Percentiles rank a stretch among this genome's conserved stretches.
Evolutionary conservation across 2,888 invertebrate genomes (phyloP).

Genomic region (Netelia inedita): DNA sequence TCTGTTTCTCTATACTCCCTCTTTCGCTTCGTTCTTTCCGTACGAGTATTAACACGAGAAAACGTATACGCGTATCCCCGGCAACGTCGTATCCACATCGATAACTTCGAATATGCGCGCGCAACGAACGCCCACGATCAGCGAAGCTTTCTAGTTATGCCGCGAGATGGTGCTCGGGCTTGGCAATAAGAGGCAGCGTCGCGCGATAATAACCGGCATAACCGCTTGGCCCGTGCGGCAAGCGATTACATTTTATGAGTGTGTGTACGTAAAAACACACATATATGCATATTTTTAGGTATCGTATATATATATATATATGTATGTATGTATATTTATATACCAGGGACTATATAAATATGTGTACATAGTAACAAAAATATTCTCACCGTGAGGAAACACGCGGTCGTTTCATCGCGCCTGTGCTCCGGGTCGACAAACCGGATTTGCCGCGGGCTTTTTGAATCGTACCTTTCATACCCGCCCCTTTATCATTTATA

Average conservation of each 20-base stretch:
- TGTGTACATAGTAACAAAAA: not conserved
- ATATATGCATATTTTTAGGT: not conserved
- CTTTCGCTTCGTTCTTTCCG: conserved; percentile 20
- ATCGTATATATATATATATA: not conserved
- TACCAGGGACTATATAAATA: not conserved
- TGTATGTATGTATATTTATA: not conserved
- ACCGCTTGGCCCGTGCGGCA: not conserved
- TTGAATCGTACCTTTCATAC: conserved; percentile 19
- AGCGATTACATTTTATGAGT: not conserved
- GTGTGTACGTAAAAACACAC: not conserved
- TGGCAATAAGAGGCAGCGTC: conserved; percentile 15
- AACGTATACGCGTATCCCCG: conserved; percentile 17
- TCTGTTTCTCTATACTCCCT: conserved; percentile 38
- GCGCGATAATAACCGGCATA: conserved; percentile 12
- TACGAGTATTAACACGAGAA: not conserved
- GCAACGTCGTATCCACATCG: conserved; percentile 57
- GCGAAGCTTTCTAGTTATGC: conserved; percentile 59
- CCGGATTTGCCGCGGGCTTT: conserved; percentile 60
- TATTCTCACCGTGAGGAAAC: conserved; percentile 14
- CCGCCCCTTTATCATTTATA: not conserved
- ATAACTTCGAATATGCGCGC: conserved; percentile 73
- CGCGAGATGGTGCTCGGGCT: conserved; percentile 72
- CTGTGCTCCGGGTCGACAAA: conserved; percentile 21
- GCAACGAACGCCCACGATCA: conserved; percentile 69
- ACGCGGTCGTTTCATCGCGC: not conserved